Percentiles rank a stretch among this genome's conserved stretches.
phyloP scores from a whole-genome alignment of 2,797 vertebrate genomes.

The Mionectes olivaceus region DNA sequence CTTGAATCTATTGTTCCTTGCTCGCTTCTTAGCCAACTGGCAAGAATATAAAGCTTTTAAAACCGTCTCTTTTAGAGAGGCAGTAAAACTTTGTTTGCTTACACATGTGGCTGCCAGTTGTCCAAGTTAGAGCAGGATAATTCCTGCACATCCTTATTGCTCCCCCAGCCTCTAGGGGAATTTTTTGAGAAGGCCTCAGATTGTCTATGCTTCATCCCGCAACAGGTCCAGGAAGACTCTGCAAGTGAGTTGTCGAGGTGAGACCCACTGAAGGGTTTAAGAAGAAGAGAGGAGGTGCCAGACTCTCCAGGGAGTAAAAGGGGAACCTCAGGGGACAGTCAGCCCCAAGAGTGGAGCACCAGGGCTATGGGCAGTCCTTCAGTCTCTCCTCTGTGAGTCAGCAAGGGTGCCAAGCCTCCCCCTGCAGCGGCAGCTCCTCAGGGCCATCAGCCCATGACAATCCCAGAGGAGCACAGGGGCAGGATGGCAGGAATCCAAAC shows the following conservation, averaged over 20 bases:
- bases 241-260: fast-evolving
- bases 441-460: not conserved
- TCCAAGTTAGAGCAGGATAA: not conserved
- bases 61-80: conserved; percentile 49
- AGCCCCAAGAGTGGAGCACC: not conserved
- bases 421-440: fast-evolving
- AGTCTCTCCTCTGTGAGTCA: fast-evolving
- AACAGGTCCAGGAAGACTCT: not conserved
- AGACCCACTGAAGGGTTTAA: not conserved
- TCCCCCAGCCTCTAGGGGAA: not conserved
- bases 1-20: conserved; percentile 83
- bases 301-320: not conserved
- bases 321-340: fast-evolving
- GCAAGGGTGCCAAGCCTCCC: not conserved
- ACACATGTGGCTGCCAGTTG: conserved; percentile 49
- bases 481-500: not conserved
- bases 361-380: not conserved
- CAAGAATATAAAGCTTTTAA: conserved; percentile 78
- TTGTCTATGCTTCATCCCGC: not conserved
- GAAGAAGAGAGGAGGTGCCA: not conserved
- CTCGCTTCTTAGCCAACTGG: conserved; percentile 76
- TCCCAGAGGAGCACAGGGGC: not conserved
- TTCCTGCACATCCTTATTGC: not conserved
- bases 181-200: not conserved
- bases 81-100: conserved; percentile 70